Percentiles rank a stretch among this genome's conserved stretches.
phyloP scores from a whole-genome alignment of 2,113 vertebrate genomes.

The Chloropsis cyanopogon region DNA sequence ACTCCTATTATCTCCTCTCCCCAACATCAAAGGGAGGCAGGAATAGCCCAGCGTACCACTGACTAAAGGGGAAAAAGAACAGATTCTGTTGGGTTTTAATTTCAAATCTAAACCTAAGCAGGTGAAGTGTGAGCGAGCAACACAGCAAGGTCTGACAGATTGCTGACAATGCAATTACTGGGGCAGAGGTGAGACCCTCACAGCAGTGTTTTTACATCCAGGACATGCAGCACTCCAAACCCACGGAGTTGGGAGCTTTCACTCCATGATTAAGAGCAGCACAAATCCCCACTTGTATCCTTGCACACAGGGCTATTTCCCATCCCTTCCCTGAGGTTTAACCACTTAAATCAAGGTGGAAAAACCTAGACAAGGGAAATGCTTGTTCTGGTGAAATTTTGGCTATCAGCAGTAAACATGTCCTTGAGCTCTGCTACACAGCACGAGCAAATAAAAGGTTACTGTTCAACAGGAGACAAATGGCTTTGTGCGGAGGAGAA shows the following conservation, averaged over 20 bases:
- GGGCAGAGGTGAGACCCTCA: background rate
- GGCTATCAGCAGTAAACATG: background rate
- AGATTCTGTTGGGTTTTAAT: background rate
- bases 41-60: background rate
- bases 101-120: background rate
- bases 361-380: background rate
- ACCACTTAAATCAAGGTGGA: background rate
- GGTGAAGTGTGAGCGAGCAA: background rate
- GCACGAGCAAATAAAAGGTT: slow-evolving; percentile 42
- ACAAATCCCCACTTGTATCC: background rate
- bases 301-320: background rate
- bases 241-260: background rate
- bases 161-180: background rate
- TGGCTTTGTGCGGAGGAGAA: background rate
- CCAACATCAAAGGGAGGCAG: background rate
- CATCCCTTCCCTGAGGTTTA: background rate
- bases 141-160: background rate
- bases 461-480: slow-evolving; percentile 55
- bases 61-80: background rate
- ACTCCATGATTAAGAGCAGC: background rate
- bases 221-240: background rate
- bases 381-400: background rate
- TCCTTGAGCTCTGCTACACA: slow-evolving; percentile 37
- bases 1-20: background rate
- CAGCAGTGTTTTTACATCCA: background rate